Percentiles rank a stretch among this genome's conserved stretches.
Conservation (phyloP, 2,113 vertebrate genomes). For the Poeciliopsis occidentalis region DNA sequence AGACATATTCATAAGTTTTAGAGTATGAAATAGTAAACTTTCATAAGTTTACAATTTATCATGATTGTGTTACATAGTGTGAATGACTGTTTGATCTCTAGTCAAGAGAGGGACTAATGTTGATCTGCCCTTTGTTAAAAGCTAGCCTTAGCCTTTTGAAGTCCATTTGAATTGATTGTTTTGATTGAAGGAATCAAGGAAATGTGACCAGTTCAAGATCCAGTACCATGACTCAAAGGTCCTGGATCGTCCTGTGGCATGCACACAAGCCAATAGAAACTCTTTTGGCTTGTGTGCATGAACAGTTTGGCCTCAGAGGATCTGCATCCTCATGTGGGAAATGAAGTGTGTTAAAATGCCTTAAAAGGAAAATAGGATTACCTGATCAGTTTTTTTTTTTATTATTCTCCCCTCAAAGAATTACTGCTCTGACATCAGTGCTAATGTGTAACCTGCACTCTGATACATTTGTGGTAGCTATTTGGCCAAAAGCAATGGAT, state of each 20-base stretch:
- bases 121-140: slow-evolving; percentile 56
- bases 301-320: slow-evolving; percentile 30
- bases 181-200: slow-evolving; percentile 52
- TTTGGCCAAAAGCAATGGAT: slow-evolving; percentile 60
- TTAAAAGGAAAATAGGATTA: slow-evolving; percentile 36
- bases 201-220: slow-evolving; percentile 46
- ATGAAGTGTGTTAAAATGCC: slow-evolving; percentile 15
- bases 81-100: no score
- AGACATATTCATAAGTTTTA: no score
- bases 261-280: background rate
- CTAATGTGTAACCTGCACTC: slow-evolving; percentile 61
- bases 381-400: slow-evolving; percentile 60
- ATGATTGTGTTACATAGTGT: no score
- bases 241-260: no score
- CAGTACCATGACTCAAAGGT: slow-evolving; percentile 28
- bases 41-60: no score
- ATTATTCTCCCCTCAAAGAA: slow-evolving; percentile 42
- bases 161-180: slow-evolving; percentile 59
- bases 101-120: slow-evolving; percentile 30
- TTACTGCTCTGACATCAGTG: slow-evolving; percentile 53
- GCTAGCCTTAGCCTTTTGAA: slow-evolving; percentile 64
- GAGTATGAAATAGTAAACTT: no score
- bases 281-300: slow-evolving; percentile 8
- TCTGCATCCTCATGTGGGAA: slow-evolving; percentile 31
- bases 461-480: slow-evolving; percentile 64